Conservation (phyloP, 2,113 vertebrate species). For the Bothrops jararaca region DNA sequence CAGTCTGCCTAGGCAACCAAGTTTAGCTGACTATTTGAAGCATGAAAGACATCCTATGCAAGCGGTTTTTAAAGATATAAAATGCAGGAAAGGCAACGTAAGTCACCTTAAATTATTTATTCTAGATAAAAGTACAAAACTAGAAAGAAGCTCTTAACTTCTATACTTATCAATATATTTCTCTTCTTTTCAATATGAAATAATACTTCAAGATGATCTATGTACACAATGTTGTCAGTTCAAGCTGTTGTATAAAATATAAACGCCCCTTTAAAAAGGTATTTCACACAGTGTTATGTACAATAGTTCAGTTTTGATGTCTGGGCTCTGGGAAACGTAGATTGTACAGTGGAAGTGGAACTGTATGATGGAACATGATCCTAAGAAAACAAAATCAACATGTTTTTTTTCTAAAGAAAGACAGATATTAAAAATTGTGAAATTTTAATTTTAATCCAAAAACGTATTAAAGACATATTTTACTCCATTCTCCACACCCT, state of each 20-base stretch:
- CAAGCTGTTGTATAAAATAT: conserved; percentile 87
- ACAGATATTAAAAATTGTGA: conserved; percentile 56
- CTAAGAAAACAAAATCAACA: conserved; percentile 47
- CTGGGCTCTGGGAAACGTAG: conserved; percentile 59
- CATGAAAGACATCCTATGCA: conserved; percentile 60
- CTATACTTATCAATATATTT: conserved; percentile 83
- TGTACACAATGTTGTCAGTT: conserved; percentile 90
- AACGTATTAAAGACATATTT: conserved; percentile 1
- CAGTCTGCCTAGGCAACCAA: conserved; percentile 76
- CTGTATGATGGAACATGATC: conserved; percentile 11
- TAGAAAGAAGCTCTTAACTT: conserved; percentile 90
- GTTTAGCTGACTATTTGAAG: conserved; percentile 64
- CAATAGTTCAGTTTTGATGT: conserved; percentile 79
- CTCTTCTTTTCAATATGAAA: conserved; percentile 98
- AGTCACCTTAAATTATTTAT: conserved; percentile 58
- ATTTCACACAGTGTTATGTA: conserved; percentile 82
- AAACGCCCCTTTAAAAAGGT: conserved; percentile 80
- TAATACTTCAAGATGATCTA: conserved; percentile 94
- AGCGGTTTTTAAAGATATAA: conserved; percentile 68
- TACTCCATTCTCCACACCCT: conserved; percentile 11
- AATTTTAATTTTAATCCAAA: conserved; percentile 30
- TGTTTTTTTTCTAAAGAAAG: conserved; percentile 43
- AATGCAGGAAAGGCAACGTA: conserved; percentile 58
- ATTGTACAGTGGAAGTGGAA: conserved; percentile 19
- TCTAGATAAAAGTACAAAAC: conserved; percentile 83